These are phyloP conservation scores for Leptodactylus fuscus DNA, from an alignment of 2,113 vertebrate species.

Conservation along the genomic window DNA sequence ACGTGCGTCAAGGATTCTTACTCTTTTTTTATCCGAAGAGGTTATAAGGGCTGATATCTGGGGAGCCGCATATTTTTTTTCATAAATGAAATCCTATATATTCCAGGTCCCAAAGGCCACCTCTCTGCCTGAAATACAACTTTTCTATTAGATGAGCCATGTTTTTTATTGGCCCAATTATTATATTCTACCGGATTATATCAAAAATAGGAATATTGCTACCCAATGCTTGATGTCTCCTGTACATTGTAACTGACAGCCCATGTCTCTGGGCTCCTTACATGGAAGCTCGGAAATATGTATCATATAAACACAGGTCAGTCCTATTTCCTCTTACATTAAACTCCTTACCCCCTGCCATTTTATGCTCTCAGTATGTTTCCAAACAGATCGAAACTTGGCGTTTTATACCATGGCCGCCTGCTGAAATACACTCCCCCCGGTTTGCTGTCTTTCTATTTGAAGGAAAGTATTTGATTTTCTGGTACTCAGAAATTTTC, in stretches of 20 bases:
- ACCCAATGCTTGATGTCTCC: background rate
- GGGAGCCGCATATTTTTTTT: background rate
- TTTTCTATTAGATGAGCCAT: background rate
- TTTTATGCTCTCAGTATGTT: background rate
- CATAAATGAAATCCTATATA: constrained; percentile 5
- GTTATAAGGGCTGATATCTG: background rate
- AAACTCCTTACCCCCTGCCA: background rate
- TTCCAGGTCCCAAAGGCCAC: background rate
- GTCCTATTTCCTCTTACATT: background rate
- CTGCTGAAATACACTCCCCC: background rate
- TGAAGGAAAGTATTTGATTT: background rate
- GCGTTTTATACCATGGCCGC: background rate
- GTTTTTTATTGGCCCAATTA: constrained; percentile 5
- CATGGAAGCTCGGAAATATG: background rate
- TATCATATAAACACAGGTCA: background rate
- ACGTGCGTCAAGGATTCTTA: background rate
- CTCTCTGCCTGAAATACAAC: background rate
- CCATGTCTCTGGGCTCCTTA: background rate
- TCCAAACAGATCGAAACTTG: background rate
- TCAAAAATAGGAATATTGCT: constrained; percentile 14
- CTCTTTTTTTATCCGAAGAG: background rate
- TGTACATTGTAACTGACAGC: constrained; percentile 17
- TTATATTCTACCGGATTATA: background rate
- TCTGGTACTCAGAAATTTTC: background rate
- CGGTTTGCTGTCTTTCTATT: background rate